phyloP scores from a whole-genome alignment of 1,140 invertebrate genomes.

The Colletes latitarsis region DNA sequence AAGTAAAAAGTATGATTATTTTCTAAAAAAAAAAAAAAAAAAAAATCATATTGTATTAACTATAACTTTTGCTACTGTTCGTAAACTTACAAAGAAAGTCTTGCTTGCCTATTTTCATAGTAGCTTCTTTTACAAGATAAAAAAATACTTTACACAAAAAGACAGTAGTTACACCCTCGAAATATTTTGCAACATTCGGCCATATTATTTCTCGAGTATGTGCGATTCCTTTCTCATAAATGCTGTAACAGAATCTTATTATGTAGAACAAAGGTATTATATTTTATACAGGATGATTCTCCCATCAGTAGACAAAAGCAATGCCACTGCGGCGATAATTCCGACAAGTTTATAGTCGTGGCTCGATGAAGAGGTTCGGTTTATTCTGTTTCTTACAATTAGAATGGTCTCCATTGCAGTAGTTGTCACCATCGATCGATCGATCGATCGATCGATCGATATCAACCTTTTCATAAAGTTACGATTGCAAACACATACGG shows the following conservation, averaged over 20 bases:
- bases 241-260: conserved; percentile 56
- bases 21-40: neutral
- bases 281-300: neutral
- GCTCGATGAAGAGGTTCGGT: no score
- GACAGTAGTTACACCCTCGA: conserved; percentile 66
- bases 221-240: conserved; percentile 65
- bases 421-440: no score
- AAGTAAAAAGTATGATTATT: conserved; percentile 14
- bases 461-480: no score
- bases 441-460: no score
- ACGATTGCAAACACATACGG: no score
- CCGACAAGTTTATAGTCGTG: no score
- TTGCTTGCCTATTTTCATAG: neutral
- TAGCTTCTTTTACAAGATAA: conserved; percentile 30
- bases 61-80: neutral
- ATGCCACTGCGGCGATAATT: no score
- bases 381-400: no score
- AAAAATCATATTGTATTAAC: neutral
- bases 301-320: no score
- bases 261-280: neutral
- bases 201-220: conserved; percentile 63
- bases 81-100: conserved; percentile 51
- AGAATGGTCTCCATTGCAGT: no score
- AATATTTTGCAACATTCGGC: conserved; percentile 59
- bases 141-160: conserved; percentile 63